A percentile compares a stretch with the other conserved stretches of the same genome.
Conservation (phyloP, 2,888 invertebrate species). For the Scelioninae gen. 2 region DNA sequence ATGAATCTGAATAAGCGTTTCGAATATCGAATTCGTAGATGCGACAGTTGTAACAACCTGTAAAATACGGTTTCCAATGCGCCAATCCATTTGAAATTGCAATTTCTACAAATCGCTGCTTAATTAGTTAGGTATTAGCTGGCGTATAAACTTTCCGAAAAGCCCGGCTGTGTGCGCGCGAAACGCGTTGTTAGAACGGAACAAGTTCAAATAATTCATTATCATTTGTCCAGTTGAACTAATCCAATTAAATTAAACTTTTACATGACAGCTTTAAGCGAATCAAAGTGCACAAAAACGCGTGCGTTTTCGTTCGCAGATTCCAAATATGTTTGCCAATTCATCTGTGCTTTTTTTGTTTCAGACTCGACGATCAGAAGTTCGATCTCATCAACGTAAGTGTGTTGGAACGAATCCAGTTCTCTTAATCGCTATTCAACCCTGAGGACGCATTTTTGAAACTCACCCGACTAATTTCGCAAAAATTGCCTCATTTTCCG, state of each 20-base stretch:
- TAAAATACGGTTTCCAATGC: slow-evolving; percentile 52
- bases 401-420: slow-evolving; percentile 69
- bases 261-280: slow-evolving; percentile 25
- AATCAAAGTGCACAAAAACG: slow-evolving; percentile 16
- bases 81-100: slow-evolving; percentile 42
- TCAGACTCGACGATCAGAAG: slow-evolving; percentile 88
- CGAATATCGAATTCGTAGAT: too few relatives aligned
- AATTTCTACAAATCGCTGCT: slow-evolving; percentile 40
- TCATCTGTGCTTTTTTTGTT: slow-evolving; percentile 70
- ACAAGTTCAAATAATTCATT: slow-evolving; percentile 49
- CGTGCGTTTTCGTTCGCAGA: slow-evolving; percentile 1
- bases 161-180: slow-evolving; percentile 9
- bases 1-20: too few relatives aligned
- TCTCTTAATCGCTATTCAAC: slow-evolving; percentile 31
- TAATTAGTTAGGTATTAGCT: slow-evolving; percentile 48
- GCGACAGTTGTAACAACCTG: slow-evolving; percentile 52
- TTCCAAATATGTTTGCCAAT: slow-evolving; percentile 27
- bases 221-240: slow-evolving; percentile 40
- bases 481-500: slow-evolving; percentile 12
- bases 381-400: slow-evolving; percentile 94
- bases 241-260: slow-evolving; percentile 48
- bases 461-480: slow-evolving; percentile 10
- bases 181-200: slow-evolving; percentile 29
- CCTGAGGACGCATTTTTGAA: slow-evolving; percentile 1
- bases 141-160: slow-evolving; percentile 46